Conservation (phyloP, 2,113 vertebrate species). For the Pantherophis guttatus region DNA sequence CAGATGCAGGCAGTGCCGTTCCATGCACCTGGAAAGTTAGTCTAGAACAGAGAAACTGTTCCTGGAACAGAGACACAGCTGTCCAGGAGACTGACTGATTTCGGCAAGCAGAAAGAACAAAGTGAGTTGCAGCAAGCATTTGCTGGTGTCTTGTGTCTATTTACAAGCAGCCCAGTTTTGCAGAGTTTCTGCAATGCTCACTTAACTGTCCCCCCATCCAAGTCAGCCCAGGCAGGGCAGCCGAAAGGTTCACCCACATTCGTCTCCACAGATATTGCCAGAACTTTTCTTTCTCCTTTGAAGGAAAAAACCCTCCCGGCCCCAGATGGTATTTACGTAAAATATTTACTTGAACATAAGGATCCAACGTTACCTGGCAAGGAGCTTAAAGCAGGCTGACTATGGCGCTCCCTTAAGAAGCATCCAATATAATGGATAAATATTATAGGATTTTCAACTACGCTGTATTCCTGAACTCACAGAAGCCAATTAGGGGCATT, state of each 20-base stretch:
- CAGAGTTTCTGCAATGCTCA: neutral
- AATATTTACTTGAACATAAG: neutral
- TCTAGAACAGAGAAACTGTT: neutral
- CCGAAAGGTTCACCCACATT: neutral
- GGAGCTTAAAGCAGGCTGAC: neutral
- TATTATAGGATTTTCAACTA: neutral
- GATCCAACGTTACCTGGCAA: neutral
- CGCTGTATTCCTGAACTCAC: neutral
- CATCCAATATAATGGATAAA: neutral
- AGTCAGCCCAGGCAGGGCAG: neutral
- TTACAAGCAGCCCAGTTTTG: neutral
- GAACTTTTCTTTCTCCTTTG: neutral
- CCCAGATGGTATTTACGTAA: neutral
- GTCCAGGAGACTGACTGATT: neutral
- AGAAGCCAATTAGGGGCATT: neutral
- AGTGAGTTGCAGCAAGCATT: neutral
- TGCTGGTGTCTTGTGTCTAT: neutral
- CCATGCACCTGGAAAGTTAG: neutral
- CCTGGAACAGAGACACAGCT: neutral
- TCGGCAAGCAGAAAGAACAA: neutral
- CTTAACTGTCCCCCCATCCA: neutral
- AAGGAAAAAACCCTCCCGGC: neutral
- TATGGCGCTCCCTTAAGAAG: neutral
- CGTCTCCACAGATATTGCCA: neutral
- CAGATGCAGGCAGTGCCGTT: neutral